Evolutionary conservation across 2,113 vertebrate genomes (phyloP).

Genomic region (Calidris pygmaea): DNA sequence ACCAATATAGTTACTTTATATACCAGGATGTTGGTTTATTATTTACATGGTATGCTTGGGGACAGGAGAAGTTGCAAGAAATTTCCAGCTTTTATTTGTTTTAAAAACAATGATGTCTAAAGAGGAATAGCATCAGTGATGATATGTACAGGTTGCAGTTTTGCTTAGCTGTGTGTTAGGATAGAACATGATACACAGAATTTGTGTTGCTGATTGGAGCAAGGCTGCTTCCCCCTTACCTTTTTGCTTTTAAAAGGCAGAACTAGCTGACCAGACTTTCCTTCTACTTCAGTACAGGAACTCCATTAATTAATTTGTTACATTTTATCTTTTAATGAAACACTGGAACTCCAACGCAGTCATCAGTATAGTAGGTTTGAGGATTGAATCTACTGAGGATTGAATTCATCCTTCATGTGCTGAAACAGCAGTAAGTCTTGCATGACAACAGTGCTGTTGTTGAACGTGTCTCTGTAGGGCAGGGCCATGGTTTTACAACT

Average conservation of each 20-base stretch:
- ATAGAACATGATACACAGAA: neutral
- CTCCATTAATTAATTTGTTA: neutral
- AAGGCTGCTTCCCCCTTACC: neutral
- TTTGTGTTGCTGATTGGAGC: neutral
- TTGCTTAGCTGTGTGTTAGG: neutral
- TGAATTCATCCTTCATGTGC: constrained; percentile 8
- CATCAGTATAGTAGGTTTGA: neutral
- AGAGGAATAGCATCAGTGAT: neutral
- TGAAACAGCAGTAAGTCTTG: constrained; percentile 33
- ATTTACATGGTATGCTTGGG: neutral
- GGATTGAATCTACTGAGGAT: neutral
- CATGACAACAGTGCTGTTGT: neutral
- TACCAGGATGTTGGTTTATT: neutral
- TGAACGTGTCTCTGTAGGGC: neutral
- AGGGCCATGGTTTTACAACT: neutral
- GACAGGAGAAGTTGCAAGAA: neutral
- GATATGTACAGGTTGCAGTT: neutral
- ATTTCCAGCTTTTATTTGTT: neutral
- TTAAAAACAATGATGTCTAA: neutral
- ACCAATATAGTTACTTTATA: neutral
- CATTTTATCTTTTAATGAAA: constrained; percentile 15
- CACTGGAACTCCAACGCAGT: neutral
- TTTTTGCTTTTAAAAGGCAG: neutral
- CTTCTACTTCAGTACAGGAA: neutral
- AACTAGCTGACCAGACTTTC: neutral